Percentiles rank a stretch among this genome's conserved stretches.
Evolutionary conservation across 92 coral and sea anemone genomes (phyloP).

Genomic region (Scolanthus callimorphus): DNA sequence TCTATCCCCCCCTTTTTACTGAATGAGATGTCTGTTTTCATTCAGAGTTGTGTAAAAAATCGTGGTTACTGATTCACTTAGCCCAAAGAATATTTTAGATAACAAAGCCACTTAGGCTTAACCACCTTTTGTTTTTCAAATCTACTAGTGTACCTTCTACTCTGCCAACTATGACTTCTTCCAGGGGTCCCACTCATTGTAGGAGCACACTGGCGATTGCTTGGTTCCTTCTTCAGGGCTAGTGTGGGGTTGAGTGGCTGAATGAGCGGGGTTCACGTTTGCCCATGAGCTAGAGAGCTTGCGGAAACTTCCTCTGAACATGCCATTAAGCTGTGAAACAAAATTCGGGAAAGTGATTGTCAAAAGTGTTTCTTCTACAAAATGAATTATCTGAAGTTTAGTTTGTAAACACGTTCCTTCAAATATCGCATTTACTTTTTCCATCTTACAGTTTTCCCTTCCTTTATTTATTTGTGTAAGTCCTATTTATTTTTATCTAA

Average conservation of each 20-base stretch:
- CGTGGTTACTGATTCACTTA: background rate
- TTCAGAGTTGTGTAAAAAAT: background rate
- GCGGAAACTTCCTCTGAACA: too few relatives aligned
- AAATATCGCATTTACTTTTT: too few relatives aligned
- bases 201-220: constrained; percentile 34
- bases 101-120: background rate
- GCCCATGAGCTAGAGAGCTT: background rate
- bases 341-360: background rate
- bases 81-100: background rate
- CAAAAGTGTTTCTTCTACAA: too few relatives aligned
- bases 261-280: background rate
- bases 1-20: too few relatives aligned
- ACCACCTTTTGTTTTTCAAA: too few relatives aligned
- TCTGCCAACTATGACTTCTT: constrained; percentile 48
- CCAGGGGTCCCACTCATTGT: constrained; percentile 56
- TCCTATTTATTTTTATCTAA: too few relatives aligned
- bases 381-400: too few relatives aligned
- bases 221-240: too few relatives aligned
- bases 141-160: constrained; percentile 39
- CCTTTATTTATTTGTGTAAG: too few relatives aligned
- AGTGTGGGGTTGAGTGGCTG: background rate
- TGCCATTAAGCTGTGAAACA: too few relatives aligned
- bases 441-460: too few relatives aligned
- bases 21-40: background rate
- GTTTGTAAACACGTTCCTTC: too few relatives aligned